phyloP scores from a whole-genome alignment of 2,888 invertebrate genomes.

The Papilio protenor region DNA sequence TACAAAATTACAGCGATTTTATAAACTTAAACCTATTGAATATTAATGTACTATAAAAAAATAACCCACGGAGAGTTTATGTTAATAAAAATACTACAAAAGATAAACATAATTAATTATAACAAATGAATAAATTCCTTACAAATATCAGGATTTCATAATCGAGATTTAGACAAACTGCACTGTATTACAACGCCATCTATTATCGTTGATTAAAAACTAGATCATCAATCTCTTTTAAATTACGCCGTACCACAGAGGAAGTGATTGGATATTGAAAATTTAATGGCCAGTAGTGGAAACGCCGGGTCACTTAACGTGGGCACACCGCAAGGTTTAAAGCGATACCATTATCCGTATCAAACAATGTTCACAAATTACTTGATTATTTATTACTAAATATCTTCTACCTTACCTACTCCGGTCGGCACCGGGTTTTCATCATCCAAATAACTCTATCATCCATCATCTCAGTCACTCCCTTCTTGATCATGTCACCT shows the following conservation, averaged over 20 bases:
- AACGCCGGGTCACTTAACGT: neutral
- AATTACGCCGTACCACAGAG: conserved; percentile 3
- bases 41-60: conserved; percentile 2
- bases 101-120: neutral
- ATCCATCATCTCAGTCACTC: too few relatives aligned
- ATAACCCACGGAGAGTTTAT: neutral
- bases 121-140: neutral
- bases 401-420: too few relatives aligned
- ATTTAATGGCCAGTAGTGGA: conserved; percentile 8
- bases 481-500: too few relatives aligned
- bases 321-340: conserved; percentile 23
- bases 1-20: conserved; percentile 22
- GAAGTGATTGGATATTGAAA: conserved; percentile 23
- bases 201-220: neutral
- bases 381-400: neutral
- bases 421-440: too few relatives aligned
- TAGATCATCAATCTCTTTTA: neutral
- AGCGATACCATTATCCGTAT: conserved; percentile 28
- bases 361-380: conserved; percentile 5
- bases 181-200: neutral
- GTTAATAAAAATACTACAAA: neutral
- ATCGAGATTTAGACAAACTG: neutral
- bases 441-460: too few relatives aligned
- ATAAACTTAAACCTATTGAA: conserved; percentile 13
- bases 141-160: neutral